Evolutionary conservation across 2,888 invertebrate species (phyloP).

Genomic region (Mesoligia furuncula): DNA sequence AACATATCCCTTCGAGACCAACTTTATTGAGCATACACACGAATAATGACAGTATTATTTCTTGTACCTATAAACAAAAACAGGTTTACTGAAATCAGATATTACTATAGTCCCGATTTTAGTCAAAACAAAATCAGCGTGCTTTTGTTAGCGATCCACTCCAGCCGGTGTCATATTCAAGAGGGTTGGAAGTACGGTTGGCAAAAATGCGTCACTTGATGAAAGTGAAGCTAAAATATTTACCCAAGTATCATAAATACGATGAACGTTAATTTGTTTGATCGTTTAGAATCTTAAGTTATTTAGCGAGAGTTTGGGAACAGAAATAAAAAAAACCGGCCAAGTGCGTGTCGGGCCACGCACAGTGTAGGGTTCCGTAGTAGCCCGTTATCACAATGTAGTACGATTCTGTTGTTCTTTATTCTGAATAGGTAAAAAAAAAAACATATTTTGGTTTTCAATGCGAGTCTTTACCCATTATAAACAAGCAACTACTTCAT

Average conservation of each 20-base stretch:
- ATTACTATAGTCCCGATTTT: conserved; percentile 80
- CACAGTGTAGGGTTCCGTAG: too few species aligned
- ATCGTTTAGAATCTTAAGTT: not conserved
- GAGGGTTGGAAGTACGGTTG: conserved; percentile 78
- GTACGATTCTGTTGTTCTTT: too few species aligned
- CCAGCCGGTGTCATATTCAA: conserved; percentile 85
- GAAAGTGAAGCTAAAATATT: conserved; percentile 27
- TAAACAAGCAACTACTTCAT: too few species aligned
- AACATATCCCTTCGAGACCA: not conserved
- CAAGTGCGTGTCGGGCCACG: too few species aligned
- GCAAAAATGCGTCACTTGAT: conserved; percentile 63
- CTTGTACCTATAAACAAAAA: conserved; percentile 74
- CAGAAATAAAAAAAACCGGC: conserved; percentile 10
- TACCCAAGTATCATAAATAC: not conserved
- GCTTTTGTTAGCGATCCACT: conserved; percentile 88
- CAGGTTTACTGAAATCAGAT: conserved; percentile 85
- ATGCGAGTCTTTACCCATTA: too few species aligned
- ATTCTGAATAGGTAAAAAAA: too few species aligned
- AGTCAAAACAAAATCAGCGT: conserved; percentile 89
- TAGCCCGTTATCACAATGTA: too few species aligned
- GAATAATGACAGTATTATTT: conserved; percentile 48
- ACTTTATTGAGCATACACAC: conserved; percentile 32
- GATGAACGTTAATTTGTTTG: conserved; percentile 15
- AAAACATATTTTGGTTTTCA: too few species aligned
- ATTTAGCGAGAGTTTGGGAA: not conserved